Conservation (phyloP, 2,113 vertebrate species). For the Labrus mixtus region DNA sequence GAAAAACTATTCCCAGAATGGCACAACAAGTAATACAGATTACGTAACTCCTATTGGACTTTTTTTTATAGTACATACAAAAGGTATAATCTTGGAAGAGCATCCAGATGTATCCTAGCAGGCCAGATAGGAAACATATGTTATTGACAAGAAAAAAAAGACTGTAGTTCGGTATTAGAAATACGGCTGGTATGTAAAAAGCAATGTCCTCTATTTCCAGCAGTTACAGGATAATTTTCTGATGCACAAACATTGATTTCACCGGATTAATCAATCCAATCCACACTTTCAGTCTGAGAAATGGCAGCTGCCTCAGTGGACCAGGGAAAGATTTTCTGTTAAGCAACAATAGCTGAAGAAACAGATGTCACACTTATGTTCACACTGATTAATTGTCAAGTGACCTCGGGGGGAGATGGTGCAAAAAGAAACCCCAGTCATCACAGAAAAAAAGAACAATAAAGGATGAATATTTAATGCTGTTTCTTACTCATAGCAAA, state of each 20-base stretch:
- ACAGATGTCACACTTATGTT: conserved; percentile 16
- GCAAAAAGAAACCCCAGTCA: neutral
- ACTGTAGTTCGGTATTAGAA: too few relatives aligned
- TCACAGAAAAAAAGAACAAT: neutral
- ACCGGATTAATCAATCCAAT: conserved; percentile 20
- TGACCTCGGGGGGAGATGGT: neutral
- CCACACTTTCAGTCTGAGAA: conserved; percentile 4
- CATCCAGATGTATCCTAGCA: too few relatives aligned
- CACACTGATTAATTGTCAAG: conserved; percentile 3
- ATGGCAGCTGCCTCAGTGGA: neutral
- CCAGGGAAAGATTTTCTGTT: conserved; percentile 13
- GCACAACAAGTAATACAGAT: too few relatives aligned
- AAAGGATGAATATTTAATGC: neutral
- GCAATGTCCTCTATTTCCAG: neutral
- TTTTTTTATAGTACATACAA: too few relatives aligned
- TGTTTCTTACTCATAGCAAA: neutral
- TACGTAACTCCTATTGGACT: too few relatives aligned
- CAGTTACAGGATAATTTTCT: conserved; percentile 19
- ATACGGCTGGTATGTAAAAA: too few relatives aligned
- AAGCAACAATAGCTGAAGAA: conserved; percentile 17
- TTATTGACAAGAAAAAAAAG: neutral
- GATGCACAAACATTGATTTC: conserved; percentile 7
- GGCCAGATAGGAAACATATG: neutral
- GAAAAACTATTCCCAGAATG: neutral
- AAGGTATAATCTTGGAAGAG: too few relatives aligned